Percentiles rank a stretch among this genome's conserved stretches.
Conservation (phyloP, 2,888 invertebrate species). For the Geotrupes spiniger region DNA sequence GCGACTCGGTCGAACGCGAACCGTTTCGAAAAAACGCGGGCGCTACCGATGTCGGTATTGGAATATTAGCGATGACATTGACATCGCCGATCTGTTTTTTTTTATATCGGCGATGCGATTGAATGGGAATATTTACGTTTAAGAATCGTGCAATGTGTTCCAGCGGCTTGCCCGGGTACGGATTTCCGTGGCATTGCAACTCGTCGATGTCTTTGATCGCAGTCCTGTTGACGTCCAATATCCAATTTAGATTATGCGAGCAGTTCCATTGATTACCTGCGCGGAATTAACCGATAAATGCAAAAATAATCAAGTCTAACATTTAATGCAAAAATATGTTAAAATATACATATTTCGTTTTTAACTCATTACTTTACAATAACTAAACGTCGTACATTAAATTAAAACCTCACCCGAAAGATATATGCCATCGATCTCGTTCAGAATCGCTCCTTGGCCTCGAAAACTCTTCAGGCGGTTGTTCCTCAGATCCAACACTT, state of each 20-base stretch:
- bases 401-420: constrained; percentile 20
- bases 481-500: constrained; percentile 30
- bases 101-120: too few relatives aligned
- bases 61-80: too few relatives aligned
- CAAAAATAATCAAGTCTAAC: not conserved
- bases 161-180: constrained; percentile 62
- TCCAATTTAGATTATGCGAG: constrained; percentile 62
- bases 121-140: constrained; percentile 56
- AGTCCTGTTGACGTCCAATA: constrained; percentile 55
- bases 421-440: constrained; percentile 12
- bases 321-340: not conserved
- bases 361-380: too few relatives aligned
- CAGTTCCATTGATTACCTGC: constrained; percentile 70
- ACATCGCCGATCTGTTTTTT: too few relatives aligned
- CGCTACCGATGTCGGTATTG: too few relatives aligned
- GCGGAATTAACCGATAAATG: not conserved
- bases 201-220: constrained; percentile 59
- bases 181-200: constrained; percentile 58
- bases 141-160: constrained; percentile 63
- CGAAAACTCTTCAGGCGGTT: constrained; percentile 17
- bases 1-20: too few relatives aligned
- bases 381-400: too few relatives aligned
- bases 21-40: too few relatives aligned
- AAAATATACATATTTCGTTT: not conserved
- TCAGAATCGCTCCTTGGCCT: not conserved